Base-by-base conservation (phyloP, 2,113 vertebrate genomes). In the Rattus norvegicus region DNA sequence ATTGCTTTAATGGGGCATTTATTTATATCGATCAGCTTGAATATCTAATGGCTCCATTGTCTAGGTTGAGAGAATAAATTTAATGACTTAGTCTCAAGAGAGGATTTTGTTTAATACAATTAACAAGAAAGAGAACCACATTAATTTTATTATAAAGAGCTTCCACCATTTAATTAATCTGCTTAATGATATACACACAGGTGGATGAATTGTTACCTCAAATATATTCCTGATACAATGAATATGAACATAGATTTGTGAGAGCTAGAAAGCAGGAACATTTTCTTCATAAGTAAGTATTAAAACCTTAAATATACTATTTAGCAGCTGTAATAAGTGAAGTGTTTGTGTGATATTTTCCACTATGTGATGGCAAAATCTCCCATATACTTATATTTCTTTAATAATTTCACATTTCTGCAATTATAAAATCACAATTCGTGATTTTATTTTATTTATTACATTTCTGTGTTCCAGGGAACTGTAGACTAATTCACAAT, bases 21-120 rank as follows among this genome's bases (percentile, higher is more conserved):
- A 65, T 90, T 96, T 93, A 77, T 92, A 90, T 97, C 43, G 79
- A 97, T 97, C 84, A 95, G 59, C 24, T 96, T 94, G 33, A 95
- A 93, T 87, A 54, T 90, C 2, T 79, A 95, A 87, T 95, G 63
- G 61, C 14, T 91, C 24, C 75, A n/a, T 87, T 97, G 97, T 91
- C 81, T 73, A 93, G 61, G 24, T 69, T 88, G 67, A 79, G 47
- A 90, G 12, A 84, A 95, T 94, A 94, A 94, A 95, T 96, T 87
- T 84, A 96, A 96, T 90, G 79, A 90, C 33, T 92, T n/a, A 70
- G 7, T 90, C 69, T 12, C 93, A 87, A 77, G 84, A 87, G 83
- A 97, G 28, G 19, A 77, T 87, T 96, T 96, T 96, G 56, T 67
- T 93, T 90, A 97, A 95, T 84, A 24, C 7, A 93, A 95, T 92